Base-by-base conservation (phyloP, 1,140 invertebrate species). In the Drosophila sturtevanti region DNA sequence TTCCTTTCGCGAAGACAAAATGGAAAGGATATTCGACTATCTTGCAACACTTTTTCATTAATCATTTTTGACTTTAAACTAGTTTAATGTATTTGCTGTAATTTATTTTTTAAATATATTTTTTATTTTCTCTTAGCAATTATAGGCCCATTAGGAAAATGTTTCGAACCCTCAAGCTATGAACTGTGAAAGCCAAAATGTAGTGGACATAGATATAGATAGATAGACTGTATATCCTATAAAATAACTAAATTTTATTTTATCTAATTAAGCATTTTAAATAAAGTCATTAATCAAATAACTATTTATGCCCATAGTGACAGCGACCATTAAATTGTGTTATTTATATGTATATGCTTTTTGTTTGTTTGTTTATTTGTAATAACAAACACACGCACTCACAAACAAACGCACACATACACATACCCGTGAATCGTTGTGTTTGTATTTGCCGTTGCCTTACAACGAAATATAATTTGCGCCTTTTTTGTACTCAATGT, bases 381-480 rank as follows among this genome's bases (percentile, higher is more conserved):
- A 81, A 74, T 72, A 75, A 68, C 72, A 69, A 68, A 71, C 65
- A 68, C 65, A 68, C 65, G 68, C 77, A 60, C 21, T 18, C 38
- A 34, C 9, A 7, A 14, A 10, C 35, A 21, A 0, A 18, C 11
- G 24, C 14, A 34, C 38, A 4, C n/a, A 24, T 14, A 56, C 24
- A 24, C 16, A 51, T 14, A 16, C 38, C 16, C 7, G 37, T 7
- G 27, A 48, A 18, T 56, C 10, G 27, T 34, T 59, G 44, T 72
- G 56, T 80, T 78, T 69, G 51, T 74, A 64, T 86, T 87, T 86
- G 75, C 74, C 35, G 66, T 63, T 65, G 72, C 68, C 72, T 73
- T 79, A 86, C 82, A 87, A 81, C 82, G 72, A 73, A 81, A 86
- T 81, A 86, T 82, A 86, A 87, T 86, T 87, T 87, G 79, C 65